Evolutionary conservation across 2,113 vertebrate species (phyloP).

Genomic region (Crotalus helleri): DNA sequence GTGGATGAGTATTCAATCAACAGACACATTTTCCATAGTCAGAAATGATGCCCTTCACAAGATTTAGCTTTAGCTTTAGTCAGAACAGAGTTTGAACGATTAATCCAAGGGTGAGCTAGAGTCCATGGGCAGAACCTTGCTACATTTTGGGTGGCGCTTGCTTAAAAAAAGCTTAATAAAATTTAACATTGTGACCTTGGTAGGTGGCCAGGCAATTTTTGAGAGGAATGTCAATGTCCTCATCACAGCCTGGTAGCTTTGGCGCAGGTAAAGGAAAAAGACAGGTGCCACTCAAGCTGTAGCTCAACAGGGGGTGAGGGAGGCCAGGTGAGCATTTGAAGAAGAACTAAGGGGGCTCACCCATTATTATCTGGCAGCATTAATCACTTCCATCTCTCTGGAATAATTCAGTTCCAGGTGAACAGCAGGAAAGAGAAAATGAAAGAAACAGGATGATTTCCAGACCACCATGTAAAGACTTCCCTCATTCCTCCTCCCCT

Average conservation of each 20-base stretch:
- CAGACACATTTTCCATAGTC: not conserved
- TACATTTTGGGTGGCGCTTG: not conserved
- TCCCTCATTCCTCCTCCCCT: not conserved
- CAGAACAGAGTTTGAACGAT: not conserved
- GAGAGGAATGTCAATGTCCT: not conserved
- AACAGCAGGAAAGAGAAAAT: not conserved
- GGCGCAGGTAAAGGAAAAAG: not conserved
- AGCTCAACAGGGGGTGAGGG: not conserved
- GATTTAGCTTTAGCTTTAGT: not conserved
- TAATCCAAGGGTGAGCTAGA: not conserved
- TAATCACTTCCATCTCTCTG: not conserved
- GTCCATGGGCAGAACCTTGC: not conserved
- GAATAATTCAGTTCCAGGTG: not conserved
- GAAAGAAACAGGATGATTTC: not conserved
- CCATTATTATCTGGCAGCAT: not conserved
- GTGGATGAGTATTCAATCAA: not conserved
- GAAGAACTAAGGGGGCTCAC: not conserved
- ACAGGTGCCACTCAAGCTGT: not conserved
- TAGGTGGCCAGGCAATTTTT: not conserved
- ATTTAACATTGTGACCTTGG: not conserved
- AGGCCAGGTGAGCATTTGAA: not conserved
- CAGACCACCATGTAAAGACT: not conserved
- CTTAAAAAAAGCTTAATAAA: not conserved
- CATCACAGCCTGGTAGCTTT: not conserved
- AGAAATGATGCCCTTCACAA: not conserved